Evolutionary conservation across 2,797 vertebrate genomes (phyloP), one percentile per base, ranked within the genome.

Genomic region (Enteromius fasciolatus): DNA sequence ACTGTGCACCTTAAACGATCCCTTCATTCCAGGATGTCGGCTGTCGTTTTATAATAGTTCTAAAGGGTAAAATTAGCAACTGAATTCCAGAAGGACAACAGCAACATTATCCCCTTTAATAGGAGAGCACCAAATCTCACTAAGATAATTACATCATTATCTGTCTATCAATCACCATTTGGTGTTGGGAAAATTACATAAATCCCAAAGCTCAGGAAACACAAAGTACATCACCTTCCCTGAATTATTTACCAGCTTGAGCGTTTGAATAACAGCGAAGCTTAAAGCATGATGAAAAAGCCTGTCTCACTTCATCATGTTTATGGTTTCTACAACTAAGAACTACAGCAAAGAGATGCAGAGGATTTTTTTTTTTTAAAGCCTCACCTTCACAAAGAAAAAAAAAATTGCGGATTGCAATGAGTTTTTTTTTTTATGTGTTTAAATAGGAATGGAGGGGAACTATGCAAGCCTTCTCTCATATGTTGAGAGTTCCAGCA

Each of bases 61-160:
- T 72, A 87, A 87, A 83, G 72, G 44, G 67, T 85, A 82, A 88
- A 89, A 89, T 88, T 81, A 85, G 85, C 63, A 79, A 86, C 67
- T 85, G 23, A 83, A 84, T 77, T 77, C 87, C 86, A 84, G 36
- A 83, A 90, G 88, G 90, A 90, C 83, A 87, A 83, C 79, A 86
- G 86, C 86, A 91, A 89, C 87, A 90, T 92, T 90, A 91, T 75
- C 69, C 85, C 78, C 74, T 83, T 88, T 92, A 92, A 92, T 91
- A 86, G 84, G 50, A 82, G 81, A 15, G 79, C 80, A 82, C 80
- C 81, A 72, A 81, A 83, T 89, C 83, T 89, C 63, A 64, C 75
- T 87, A 83, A 90, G 67, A 89, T 93, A 87, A 92, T 92, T 83
- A 88, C 86, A 85, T 90, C 89, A 88, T 92, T 91, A 92, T 89